Conservation (phyloP, 2,113 vertebrate genomes). For the Aspidoscelis tigris region DNA sequence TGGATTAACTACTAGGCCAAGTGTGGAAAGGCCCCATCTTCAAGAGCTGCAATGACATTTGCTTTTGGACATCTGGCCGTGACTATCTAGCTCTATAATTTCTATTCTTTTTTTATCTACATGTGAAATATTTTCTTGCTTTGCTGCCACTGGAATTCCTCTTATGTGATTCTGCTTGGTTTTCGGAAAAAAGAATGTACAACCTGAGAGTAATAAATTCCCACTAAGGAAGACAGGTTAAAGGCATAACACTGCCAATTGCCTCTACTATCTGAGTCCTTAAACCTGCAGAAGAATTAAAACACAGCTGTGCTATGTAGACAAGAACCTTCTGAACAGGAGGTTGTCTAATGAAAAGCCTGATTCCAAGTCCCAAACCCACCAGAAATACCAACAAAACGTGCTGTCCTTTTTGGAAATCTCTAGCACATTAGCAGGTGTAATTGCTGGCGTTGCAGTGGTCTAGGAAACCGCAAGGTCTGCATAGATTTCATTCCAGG, state of each 20-base stretch:
- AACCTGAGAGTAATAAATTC: not conserved
- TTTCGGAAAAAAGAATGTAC: not conserved
- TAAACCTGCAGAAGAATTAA: not conserved
- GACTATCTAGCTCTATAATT: too few relatives aligned
- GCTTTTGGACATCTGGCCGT: too few relatives aligned
- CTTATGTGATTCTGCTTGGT: not conserved
- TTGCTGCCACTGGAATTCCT: not conserved
- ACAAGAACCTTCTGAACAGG: not conserved
- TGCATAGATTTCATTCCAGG: constrained; percentile 72
- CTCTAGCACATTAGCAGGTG: constrained; percentile 77
- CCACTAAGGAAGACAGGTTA: not conserved
- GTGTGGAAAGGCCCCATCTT: too few relatives aligned
- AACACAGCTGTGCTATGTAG: not conserved
- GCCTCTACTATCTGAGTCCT: not conserved
- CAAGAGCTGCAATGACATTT: too few relatives aligned
- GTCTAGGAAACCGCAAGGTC: constrained; percentile 61
- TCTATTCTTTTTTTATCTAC: too few relatives aligned
- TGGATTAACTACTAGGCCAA: too few relatives aligned
- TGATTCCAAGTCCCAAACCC: constrained; percentile 50
- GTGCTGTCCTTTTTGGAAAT: constrained; percentile 69
- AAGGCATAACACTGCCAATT: not conserved
- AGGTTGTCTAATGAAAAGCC: constrained; percentile 5
- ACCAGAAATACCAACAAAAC: constrained; percentile 66
- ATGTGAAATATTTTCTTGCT: constrained; percentile 2
- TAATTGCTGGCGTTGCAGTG: constrained; percentile 61